Percentiles rank a stretch among this genome's conserved stretches.
These are phyloP conservation scores for Hyperoplus immaculatus DNA, from an alignment of 2,797 vertebrate species.

Conservation along the genomic window DNA sequence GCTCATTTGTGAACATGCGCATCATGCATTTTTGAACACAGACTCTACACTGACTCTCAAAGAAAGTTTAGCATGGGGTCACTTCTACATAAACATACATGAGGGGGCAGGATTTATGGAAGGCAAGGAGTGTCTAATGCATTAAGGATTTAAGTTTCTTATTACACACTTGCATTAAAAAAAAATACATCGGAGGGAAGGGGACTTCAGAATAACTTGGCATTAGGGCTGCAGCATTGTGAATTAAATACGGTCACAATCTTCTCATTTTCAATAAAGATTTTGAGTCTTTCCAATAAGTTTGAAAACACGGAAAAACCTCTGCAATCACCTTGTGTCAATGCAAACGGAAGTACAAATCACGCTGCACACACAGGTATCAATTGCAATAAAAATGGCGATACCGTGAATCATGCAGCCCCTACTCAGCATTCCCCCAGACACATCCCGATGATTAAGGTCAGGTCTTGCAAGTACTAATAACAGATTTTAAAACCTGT, in stretches of 20 bases:
- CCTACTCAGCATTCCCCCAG: background rate
- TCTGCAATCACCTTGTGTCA: background rate
- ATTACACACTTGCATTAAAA: too few species aligned
- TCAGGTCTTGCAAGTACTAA: constrained; percentile 5
- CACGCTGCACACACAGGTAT: background rate
- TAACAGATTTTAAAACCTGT: constrained; percentile 11
- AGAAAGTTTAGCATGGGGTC: background rate
- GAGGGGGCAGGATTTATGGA: background rate
- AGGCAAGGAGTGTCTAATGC: too few species aligned
- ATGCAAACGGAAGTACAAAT: constrained; percentile 4
- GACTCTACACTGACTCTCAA: background rate
- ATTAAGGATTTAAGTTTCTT: background rate
- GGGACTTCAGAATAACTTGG: background rate
- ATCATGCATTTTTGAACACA: background rate
- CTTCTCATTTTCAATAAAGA: background rate
- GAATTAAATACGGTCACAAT: background rate
- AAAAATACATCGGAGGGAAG: background rate
- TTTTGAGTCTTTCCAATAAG: too few species aligned
- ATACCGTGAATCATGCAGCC: constrained; percentile 4
- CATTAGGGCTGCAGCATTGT: background rate
- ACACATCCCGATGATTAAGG: background rate
- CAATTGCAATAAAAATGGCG: background rate
- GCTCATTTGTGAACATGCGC: constrained; percentile 7
- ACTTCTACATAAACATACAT: background rate
- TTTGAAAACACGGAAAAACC: background rate